Evolutionary conservation across 2,797 vertebrate species (phyloP), one percentile per base, ranked within the genome.

Genomic region (Mus spretus): DNA sequence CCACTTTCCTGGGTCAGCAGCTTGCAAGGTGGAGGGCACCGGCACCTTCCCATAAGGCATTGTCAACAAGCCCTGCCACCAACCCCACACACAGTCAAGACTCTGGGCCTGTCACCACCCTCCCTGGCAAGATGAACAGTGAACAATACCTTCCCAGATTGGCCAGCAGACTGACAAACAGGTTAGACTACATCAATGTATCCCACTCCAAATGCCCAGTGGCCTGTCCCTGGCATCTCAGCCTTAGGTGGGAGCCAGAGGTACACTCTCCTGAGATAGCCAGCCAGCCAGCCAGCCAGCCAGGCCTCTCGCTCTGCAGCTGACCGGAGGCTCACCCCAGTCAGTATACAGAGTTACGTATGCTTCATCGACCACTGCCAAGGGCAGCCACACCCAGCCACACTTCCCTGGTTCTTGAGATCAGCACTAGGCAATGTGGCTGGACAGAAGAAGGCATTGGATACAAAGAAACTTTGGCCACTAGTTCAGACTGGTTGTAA

Each of bases 381-480:
- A 0, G 3, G 22, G 63, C 80, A 28, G 74, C 47, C 1, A 72
- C 24, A 20, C 34, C 67, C 88, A 37, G 0, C 1, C 50, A 15
- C 14, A 31, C 31, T 19, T 53, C 28, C 28, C 17, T 4, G 26
- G 53, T 53, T 3, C 11, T 0, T 0, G 0, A 26, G 0, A 34
- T n/a, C 65, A 50, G 88, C 10, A 37, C 50, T 44, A 6, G 75
- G 65, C 63, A 15, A 44, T 0, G 4, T 1, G 44, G 74, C 63
- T 1, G 15, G 77, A 57, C 24, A 24, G 65, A 55, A 47, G 82
- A 14, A 3, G n/a, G 13, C 55, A 9, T 2, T 12, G 82, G 20
- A 31, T 0, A 0, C 4, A 24, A 0, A 17, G 13, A 3, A 12
- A n/a, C 75, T 50, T 81, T 12, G 20, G 74, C 4, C 31, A 0